A percentile compares a stretch with the other conserved stretches of the same genome.
Conservation (phyloP, 1,140 invertebrate species). For the Musca domestica region DNA sequence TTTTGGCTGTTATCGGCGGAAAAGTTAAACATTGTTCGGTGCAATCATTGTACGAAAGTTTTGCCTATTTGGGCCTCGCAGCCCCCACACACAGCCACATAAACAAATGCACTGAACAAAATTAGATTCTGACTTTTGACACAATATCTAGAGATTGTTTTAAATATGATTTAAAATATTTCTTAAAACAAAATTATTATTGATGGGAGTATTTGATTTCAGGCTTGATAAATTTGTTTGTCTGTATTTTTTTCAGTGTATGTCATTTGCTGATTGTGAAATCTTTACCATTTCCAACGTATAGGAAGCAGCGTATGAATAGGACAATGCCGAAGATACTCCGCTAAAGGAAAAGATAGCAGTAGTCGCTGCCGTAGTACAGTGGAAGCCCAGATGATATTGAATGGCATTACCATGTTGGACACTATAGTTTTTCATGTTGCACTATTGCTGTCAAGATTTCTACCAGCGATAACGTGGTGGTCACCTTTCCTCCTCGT, state of each 20-base stretch:
- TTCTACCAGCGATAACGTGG: conserved; percentile 3
- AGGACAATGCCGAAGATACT: background rate
- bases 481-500: background rate
- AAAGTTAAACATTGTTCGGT: conserved; percentile 10
- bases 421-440: conserved; percentile 19
- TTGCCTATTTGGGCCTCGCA: background rate
- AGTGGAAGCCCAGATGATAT: background rate
- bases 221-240: too few species aligned
- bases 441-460: conserved; percentile 22
- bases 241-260: background rate
- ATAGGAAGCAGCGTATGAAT: background rate
- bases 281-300: background rate
- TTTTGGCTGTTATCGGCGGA: background rate
- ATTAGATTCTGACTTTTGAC: too few species aligned
- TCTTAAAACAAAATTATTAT: background rate
- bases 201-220: too few species aligned
- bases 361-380: background rate
- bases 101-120: background rate
- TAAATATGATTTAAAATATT: too few species aligned
- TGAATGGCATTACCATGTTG: conserved; percentile 21
- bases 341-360: background rate
- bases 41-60: conserved; percentile 4
- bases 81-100: background rate
- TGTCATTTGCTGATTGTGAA: background rate
- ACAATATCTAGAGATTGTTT: too few species aligned